These are phyloP conservation scores for Cherax destructor DNA, from an alignment of 1,140 invertebrate species.

Conservation along the genomic window DNA sequence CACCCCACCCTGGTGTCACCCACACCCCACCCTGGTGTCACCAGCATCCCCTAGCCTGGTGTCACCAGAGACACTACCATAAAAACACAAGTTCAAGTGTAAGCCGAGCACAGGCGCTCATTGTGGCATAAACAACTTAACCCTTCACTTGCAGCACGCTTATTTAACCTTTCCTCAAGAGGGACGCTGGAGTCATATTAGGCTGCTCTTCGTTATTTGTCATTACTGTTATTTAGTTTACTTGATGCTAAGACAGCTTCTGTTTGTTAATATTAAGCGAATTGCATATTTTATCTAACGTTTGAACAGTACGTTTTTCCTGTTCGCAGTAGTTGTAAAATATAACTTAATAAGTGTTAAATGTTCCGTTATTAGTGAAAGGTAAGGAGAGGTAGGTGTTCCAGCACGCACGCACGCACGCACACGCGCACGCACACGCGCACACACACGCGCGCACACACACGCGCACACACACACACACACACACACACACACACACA, in stretches of 20 bases:
- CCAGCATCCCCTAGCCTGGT: not conserved
- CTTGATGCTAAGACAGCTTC: not conserved
- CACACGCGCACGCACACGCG: no score
- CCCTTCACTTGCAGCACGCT: not conserved
- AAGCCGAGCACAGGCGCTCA: not conserved
- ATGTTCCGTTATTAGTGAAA: no score
- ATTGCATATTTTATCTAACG: not conserved
- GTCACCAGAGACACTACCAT: not conserved
- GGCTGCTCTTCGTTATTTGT: not conserved
- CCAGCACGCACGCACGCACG: no score
- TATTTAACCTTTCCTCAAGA: not conserved
- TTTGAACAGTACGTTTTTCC: no score
- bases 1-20: no score
- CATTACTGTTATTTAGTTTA: not conserved
- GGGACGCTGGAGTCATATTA: not conserved
- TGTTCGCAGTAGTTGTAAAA: no score
- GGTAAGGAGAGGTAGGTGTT: no score
- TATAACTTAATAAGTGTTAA: no score
- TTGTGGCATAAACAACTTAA: not conserved
- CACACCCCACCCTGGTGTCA: no score
- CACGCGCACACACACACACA: no score
- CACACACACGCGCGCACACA: no score
- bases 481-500: no score
- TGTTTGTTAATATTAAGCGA: slow-evolving; percentile 10
- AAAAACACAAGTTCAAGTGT: not conserved